Evolutionary conservation across 1,140 invertebrate species (phyloP), one percentile per base, ranked within the genome.

Genomic region (Sminthurinus signatus): DNA sequence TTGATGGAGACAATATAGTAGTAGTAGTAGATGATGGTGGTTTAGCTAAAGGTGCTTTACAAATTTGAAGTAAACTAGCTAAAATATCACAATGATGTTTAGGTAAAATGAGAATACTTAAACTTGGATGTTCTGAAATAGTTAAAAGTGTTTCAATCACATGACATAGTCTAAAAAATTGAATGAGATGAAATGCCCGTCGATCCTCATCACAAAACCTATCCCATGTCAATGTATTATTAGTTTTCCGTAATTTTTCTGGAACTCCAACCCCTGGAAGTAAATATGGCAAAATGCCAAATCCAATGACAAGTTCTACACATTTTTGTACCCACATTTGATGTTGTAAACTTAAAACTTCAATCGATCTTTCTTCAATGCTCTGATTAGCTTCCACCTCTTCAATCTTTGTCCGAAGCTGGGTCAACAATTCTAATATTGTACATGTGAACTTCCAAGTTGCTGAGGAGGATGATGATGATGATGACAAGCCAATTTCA

Each of bases 1-100:
- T 5, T 8, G 32, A 36, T 8, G 32, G 32, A 15, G 32, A 36
- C n/a, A n/a, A n/a, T n/a, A n/a, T n/a, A n/a, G n/a, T n/a, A 8
- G 32, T 8, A 8, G 32, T 5, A 15, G 5, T 36, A 15, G 5
- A 5, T 15, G 32, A 36, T 15, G 32, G 3, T 46, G 84, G 85
- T 75, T 83, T 84, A 55, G 78, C 81, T 27, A 86, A 71, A 59
- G 84, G 84, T 25, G 82, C 84, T 78, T 83, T 82, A 28, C 81
- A 79, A 58, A 89, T 75, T 76, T 88, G 87, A 69, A 87, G 81
- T n/a, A 89, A 74, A 10, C 81, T 81, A 67, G 82, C 82, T 46
- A 91, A 75, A 64, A 88, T 39, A 60, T 80, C 76, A 52, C 75
- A 75, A 17, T 82, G 52, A 73, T 78, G 73, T 56, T 67, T 58